These are phyloP conservation scores for Lacanobia wlatinum DNA, from an alignment of 2,888 invertebrate genomes.

Conservation along the genomic window DNA sequence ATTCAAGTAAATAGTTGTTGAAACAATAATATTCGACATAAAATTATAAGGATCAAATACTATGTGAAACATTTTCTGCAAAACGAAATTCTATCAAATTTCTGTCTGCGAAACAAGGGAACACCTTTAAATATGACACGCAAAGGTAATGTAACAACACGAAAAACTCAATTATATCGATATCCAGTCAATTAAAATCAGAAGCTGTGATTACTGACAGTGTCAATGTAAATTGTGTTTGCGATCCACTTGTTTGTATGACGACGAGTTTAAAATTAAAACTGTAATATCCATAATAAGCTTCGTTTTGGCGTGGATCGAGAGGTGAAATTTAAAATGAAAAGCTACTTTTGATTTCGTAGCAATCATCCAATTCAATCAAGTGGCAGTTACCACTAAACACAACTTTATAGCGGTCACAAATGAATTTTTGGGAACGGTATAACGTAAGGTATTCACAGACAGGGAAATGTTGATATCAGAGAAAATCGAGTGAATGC, in stretches of 20 bases:
- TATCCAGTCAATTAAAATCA: constrained; percentile 74
- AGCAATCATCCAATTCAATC: neutral
- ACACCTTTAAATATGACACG: constrained; percentile 43
- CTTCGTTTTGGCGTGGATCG: constrained; percentile 1
- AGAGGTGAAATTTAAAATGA: constrained; percentile 12
- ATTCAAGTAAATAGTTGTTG: too few species aligned
- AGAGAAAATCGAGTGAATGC: neutral
- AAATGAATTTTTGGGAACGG: neutral
- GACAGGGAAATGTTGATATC: neutral
- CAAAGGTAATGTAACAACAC: constrained; percentile 52
- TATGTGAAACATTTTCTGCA: too few species aligned
- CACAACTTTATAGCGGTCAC: too few species aligned
- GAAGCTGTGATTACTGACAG: constrained; percentile 69
- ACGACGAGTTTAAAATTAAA: constrained; percentile 57
- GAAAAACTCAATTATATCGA: constrained; percentile 62
- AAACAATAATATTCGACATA: too few species aligned
- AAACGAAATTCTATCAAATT: too few species aligned
- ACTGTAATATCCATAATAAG: constrained; percentile 40
- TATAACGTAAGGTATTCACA: neutral
- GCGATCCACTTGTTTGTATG: constrained; percentile 61
- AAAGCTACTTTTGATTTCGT: neutral
- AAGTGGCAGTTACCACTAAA: neutral
- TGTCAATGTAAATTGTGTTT: constrained; percentile 77
- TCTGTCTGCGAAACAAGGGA: too few species aligned
- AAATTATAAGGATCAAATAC: too few species aligned